Base-by-base conservation (phyloP, 1,140 invertebrate genomes). In the Pseudomyrmex cubaensis region DNA sequence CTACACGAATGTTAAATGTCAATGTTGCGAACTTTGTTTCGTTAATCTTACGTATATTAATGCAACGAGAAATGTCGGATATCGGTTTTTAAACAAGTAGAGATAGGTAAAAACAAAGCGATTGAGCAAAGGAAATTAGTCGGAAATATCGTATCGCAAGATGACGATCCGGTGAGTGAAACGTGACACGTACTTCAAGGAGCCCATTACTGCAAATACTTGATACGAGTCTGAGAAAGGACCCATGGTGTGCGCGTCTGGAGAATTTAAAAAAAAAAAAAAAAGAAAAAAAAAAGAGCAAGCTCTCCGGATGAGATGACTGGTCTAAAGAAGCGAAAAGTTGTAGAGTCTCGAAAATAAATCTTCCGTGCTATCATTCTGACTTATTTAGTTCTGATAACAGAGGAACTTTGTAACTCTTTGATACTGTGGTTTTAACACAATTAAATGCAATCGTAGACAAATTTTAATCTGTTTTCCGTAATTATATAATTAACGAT, bases 211-310 rank as follows among this genome's bases (percentile, higher is more conserved):
- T 54, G 75, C 76, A 64, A 82, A 62, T 17, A 1, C 74, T 78
- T 64, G 87, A 61, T 78, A 76, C 84, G 77, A 83, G 70, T 63
- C 61, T 77, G 64, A 80, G 15, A 74, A 54, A 77, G 59, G 64
- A 87, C 82, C 82, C 82, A 87, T 70, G 35, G 76, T 64, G 35
- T 61, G 70, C 64, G 50, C 59, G 62, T 17, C 70, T 12, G 22
- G 78, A 75, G 82, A 75, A 86, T 90, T 90, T 90, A 87, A 73
- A 77, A 86, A 89, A 90, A 86, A 35, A 35, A 35, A 35, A 7
- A 35, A 35, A 7, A 7, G 7, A 35, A 35, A 35, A 35, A 2
- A 4, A 35, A 90, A 87, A 85, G 88, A 89, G 74, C 87, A 89
- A 82, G 82, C 84, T 75, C 85, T 78, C 77, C 66, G 61, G 76